Conservation (phyloP, 2,113 vertebrate genomes). For the Campylorhamphus procurvoides region DNA sequence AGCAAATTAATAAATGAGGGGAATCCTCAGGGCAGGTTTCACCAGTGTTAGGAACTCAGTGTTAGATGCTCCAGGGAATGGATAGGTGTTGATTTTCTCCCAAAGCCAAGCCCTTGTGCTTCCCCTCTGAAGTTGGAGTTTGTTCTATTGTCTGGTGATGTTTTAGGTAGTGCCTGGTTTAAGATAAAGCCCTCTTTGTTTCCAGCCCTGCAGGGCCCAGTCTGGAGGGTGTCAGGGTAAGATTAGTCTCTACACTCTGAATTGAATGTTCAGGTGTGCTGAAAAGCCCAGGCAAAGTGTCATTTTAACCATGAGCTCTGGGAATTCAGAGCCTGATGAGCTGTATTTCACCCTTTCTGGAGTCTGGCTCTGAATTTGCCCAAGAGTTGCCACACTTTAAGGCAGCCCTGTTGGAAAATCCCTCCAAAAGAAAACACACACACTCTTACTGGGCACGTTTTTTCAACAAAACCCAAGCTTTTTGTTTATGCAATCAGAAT, state of each 20-base stretch:
- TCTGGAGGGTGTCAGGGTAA: neutral
- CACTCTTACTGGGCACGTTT: neutral
- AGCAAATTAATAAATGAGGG: neutral
- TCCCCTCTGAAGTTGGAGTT: neutral
- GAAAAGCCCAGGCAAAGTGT: neutral
- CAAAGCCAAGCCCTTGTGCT: neutral
- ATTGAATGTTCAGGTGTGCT: fast-evolving
- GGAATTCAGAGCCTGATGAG: neutral
- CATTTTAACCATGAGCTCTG: neutral
- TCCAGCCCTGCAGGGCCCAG: neutral
- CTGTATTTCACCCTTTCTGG: neutral
- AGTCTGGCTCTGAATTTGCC: neutral
- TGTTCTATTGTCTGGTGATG: neutral
- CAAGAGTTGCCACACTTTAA: neutral
- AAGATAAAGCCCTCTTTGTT: neutral
- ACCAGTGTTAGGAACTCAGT: neutral
- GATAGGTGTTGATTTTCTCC: neutral
- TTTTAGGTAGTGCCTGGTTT: neutral
- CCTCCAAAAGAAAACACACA: neutral
- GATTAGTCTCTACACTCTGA: neutral
- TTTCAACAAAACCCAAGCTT: neutral
- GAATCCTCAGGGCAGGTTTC: neutral
- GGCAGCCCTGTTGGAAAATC: neutral
- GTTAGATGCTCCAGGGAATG: neutral
- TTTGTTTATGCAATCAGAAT: slow-evolving; percentile 37